Base-by-base conservation (phyloP, 2,888 invertebrate species). In the Lacanobia oleracea region DNA sequence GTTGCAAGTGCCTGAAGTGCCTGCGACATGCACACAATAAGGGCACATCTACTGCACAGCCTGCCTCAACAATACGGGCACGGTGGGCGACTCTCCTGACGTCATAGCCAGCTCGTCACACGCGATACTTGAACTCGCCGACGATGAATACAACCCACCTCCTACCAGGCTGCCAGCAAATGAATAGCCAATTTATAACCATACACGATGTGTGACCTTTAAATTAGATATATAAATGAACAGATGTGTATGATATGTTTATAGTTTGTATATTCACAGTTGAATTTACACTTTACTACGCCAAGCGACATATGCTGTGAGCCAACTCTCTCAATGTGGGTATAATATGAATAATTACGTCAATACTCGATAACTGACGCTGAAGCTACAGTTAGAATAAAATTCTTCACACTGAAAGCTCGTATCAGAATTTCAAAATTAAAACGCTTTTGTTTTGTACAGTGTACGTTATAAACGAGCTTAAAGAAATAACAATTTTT, bases 1-100 rank as follows among this genome's bases (percentile, higher is more conserved):
- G 43, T 51, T 43, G 37, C 16, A 56, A 53, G 53, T 68, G 33
- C 27, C 68, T 74, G 57, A 56, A 53, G 53, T 68, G 33, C 27
- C 68, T 74, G 57, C 71, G 27, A 82, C 79, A 65, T 72, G 33
- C 63, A 63, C 54, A 65, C 73, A 72, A 76, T 71, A 75, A 65
- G 53, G 53, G 61, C 48, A 43, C 43, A 61, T 77, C 56, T 56
- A 73, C 72, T 63, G 59, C 67, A 67, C 23, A 65, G 54, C 37
- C 59, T 56, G 40, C 48, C 27, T 37, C n/a, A 75, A 78, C 75
- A 81, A 83, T 83, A 75, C 68, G 67, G 67, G 73, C 40, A 33
- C 73, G 54, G 68, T 66, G 67, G 67, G 51, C 1, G 33, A 57
- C 56, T 67, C 56, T 59, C 57, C 53, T 63, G 75, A 69, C 75